Evolutionary conservation across 2,113 vertebrate genomes (phyloP), one percentile per base, ranked within the genome.

Genomic region (Toxotes chatareus): DNA sequence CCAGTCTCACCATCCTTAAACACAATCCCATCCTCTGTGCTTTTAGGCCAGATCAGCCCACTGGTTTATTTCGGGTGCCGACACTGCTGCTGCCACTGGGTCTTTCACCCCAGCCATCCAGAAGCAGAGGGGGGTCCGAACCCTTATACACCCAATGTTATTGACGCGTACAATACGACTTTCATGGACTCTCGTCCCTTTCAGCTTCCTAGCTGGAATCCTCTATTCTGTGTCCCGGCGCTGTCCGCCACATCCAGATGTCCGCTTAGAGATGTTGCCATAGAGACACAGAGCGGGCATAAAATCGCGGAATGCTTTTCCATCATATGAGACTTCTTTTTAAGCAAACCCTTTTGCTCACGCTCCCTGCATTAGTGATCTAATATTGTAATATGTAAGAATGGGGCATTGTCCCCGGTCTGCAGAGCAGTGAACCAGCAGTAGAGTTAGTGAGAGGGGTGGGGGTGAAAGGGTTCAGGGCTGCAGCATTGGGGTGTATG

Each of bases 151-250:
- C 84, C 59, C 63, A 0, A 79, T 73, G 89, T 86, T 91, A 91
- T 90, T 91, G 91, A 91, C 79, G 59, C 86, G 89, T 86, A 92
- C 92, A 95, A 92, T 86, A 89, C 77, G 51, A 93, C 92, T 90
- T 91, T 92, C 91, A 92, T 89, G 86, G 86, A 82, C 76, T 91
- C 88, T 93, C 23, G 72, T 89, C 88, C 85, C 87, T 94, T 93
- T 92, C 90, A 93, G 89, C 91, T 84, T 92, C 93, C 57, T 93
- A 85, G 93, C 91, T 91, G 92, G 93, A 94, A 84, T 86, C 87
- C 91, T 91, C 91, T 84, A 90, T 92, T 93, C 86, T 89, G 88
- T 62, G 57, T 80, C 82, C 46, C 70, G 57, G 70, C 73, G 63
- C 86, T 83, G 82, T 83, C 75, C 46, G 13, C 87, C 75, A 86